Evolutionary conservation across 2,888 invertebrate species (phyloP).

Genomic region (Bombyx huttoni): DNA sequence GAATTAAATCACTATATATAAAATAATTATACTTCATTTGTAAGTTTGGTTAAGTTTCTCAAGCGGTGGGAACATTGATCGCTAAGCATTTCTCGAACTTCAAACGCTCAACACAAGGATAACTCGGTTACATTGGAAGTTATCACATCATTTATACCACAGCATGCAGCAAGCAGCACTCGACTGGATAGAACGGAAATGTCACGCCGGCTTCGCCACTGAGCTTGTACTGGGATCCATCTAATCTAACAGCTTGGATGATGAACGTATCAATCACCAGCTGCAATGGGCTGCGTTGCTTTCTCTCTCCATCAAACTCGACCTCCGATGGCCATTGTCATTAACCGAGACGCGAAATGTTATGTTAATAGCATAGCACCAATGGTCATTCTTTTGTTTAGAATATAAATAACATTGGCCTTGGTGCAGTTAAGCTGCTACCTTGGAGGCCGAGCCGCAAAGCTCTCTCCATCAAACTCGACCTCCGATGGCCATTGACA

Average conservation of each 20-base stretch:
- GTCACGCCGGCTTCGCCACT: conserved; percentile 36
- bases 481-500: conserved; percentile 27
- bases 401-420: conserved; percentile 44
- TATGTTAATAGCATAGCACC: conserved; percentile 28
- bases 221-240: conserved; percentile 37
- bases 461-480: conserved; percentile 21
- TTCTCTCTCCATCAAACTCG: conserved; percentile 21
- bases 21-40: conserved; percentile 3
- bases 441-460: conserved; percentile 79
- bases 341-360: conserved; percentile 13
- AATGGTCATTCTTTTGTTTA: conserved; percentile 28
- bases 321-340: conserved; percentile 27
- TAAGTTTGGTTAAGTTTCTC: conserved; percentile 3
- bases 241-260: conserved; percentile 34
- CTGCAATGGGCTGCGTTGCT: conserved; percentile 37
- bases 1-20: conserved; percentile 7
- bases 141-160: conserved; percentile 34
- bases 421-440: conserved; percentile 74
- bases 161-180: conserved; percentile 48
- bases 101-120: neutral
- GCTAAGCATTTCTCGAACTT: neutral
- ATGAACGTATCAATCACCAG: conserved; percentile 30
- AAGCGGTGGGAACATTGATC: neutral
- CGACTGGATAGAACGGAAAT: conserved; percentile 26
- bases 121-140: conserved; percentile 9